Evolutionary conservation across 2,888 invertebrate genomes (phyloP).

Genomic region (Caenorhabditis angaria): DNA sequence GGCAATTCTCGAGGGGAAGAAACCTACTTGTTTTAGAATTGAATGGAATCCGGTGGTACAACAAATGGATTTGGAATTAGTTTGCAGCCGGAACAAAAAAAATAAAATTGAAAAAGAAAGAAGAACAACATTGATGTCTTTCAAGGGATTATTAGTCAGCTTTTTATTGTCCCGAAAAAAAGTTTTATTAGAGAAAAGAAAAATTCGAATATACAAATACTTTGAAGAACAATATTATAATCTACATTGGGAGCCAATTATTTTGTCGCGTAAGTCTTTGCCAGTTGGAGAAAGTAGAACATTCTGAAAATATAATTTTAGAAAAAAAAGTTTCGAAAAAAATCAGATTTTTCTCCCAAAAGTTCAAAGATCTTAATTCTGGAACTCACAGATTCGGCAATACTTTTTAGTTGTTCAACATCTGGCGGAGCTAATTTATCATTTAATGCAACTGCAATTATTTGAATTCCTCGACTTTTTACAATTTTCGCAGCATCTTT

Average conservation of each 20-base stretch:
- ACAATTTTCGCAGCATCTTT: conserved; percentile 47
- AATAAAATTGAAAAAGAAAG: not conserved
- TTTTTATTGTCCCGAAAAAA: no score
- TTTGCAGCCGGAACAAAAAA: not conserved
- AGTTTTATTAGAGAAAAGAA: no score
- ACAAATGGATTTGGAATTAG: conserved; percentile 1
- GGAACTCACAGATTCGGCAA: conserved; percentile 39
- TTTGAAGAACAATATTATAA: conserved; percentile 7
- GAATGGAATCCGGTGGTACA: no score
- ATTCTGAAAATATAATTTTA: conserved; percentile 33
- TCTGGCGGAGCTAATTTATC: conserved; percentile 50
- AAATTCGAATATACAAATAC: conserved; percentile 2
- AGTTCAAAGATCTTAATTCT: not conserved
- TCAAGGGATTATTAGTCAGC: no score
- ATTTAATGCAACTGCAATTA: conserved; percentile 56
- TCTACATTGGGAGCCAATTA: conserved; percentile 36
- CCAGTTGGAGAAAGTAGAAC: conserved; percentile 46
- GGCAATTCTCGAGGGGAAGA: not conserved
- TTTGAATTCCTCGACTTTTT: conserved; percentile 48
- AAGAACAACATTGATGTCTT: no score
- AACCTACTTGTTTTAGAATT: no score
- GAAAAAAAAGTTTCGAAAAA: not conserved
- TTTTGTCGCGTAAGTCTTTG: conserved; percentile 42
- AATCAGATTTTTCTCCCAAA: not conserved
- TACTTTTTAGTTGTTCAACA: conserved; percentile 47